These are phyloP conservation scores for Limanda limanda DNA, from an alignment of 2,113 vertebrate genomes.

Conservation along the genomic window DNA sequence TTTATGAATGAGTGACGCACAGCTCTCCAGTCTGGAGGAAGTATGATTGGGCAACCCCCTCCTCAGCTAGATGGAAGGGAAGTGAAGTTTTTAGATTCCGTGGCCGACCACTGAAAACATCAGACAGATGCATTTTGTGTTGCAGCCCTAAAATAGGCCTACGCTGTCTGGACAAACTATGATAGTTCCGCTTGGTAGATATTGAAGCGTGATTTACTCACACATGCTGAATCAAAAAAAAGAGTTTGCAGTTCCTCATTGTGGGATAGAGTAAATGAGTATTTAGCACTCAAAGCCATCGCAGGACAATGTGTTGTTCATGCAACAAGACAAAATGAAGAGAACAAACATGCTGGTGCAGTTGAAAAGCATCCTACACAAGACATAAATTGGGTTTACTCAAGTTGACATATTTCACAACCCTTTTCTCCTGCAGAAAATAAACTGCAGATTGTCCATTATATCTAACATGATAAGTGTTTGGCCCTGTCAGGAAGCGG, in stretches of 20 bases:
- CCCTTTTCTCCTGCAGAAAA: constrained; percentile 11
- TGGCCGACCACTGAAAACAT: constrained; percentile 40
- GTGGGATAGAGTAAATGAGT: constrained; percentile 42
- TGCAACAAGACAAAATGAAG: constrained; percentile 32
- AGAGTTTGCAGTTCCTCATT: constrained; percentile 70
- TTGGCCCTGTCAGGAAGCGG: constrained; percentile 32
- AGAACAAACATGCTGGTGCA: constrained; percentile 8
- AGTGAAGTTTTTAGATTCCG: constrained; percentile 48
- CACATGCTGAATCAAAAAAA: constrained; percentile 72
- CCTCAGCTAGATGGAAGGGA: constrained; percentile 50
- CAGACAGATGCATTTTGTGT: constrained; percentile 59
- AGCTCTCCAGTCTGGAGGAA: constrained; percentile 57
- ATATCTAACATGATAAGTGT: background rate
- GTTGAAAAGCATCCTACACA: constrained; percentile 18
- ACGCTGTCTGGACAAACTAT: constrained; percentile 51
- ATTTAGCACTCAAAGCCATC: constrained; percentile 40
- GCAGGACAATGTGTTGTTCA: constrained; percentile 20
- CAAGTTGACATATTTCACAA: constrained; percentile 9
- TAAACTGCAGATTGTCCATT: background rate
- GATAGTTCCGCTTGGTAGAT: constrained; percentile 61
- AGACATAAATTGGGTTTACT: constrained; percentile 12
- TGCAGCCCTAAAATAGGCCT: constrained; percentile 62
- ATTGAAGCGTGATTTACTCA: constrained; percentile 72
- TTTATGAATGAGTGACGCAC: constrained; percentile 52
- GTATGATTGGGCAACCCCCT: constrained; percentile 66